Conservation (phyloP, 2,888 invertebrate species). For the Halictus ligatus region DNA sequence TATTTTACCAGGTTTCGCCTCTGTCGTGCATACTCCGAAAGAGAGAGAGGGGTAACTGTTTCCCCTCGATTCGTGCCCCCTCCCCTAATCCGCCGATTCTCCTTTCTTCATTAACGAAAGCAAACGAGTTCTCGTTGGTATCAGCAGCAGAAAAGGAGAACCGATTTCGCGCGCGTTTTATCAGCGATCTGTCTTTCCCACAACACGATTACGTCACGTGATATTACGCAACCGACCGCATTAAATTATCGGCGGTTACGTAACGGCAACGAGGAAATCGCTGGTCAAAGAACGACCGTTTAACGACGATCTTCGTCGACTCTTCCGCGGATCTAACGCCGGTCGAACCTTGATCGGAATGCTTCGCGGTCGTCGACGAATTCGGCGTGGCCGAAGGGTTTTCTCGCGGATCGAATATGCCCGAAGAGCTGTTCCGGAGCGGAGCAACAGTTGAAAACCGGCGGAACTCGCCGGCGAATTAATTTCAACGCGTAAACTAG, state of each 20-base stretch:
- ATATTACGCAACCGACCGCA: slow-evolving; percentile 22
- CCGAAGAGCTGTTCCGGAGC: slow-evolving; percentile 19
- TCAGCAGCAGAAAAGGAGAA: neutral
- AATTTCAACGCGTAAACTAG: slow-evolving; percentile 53
- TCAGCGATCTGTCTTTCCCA: neutral
- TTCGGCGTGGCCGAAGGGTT: neutral
- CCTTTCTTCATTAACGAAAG: neutral
- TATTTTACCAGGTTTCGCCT: too few relatives aligned
- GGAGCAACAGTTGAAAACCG: slow-evolving; percentile 43
- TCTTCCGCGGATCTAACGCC: neutral
- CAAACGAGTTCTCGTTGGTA: neutral
- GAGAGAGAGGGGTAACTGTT: too few relatives aligned
- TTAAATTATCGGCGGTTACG: slow-evolving; percentile 10
- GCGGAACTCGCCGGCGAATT: slow-evolving; percentile 42
- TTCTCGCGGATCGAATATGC: slow-evolving; percentile 25
- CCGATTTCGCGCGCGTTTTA: neutral
- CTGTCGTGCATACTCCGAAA: too few relatives aligned
- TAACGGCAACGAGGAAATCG: slow-evolving; percentile 1
- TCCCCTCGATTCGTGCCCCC: too few relatives aligned
- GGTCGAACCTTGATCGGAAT: neutral
- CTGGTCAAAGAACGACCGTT: slow-evolving; percentile 21
- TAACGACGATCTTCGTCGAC: neutral
- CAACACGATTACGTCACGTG: neutral
- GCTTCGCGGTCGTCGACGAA: neutral
- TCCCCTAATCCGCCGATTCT: neutral